Evolutionary conservation across 1,140 invertebrate species (phyloP).

Genomic region (Drosophila pruinosa): DNA sequence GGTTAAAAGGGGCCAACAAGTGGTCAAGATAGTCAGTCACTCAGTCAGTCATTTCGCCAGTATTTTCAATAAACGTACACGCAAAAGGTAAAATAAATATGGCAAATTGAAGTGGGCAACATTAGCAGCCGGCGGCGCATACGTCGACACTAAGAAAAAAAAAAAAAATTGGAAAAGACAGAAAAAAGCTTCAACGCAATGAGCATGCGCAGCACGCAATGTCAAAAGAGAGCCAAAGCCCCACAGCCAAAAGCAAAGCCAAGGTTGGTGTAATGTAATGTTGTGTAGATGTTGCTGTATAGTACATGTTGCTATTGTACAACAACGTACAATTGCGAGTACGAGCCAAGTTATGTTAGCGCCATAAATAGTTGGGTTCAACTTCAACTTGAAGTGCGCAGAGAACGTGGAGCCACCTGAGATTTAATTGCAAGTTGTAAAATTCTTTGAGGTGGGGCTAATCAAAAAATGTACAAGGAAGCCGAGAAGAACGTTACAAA

Average conservation of each 20-base stretch:
- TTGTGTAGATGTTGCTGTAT: constrained; percentile 23
- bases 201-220: constrained; percentile 53
- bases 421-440: constrained; percentile 50
- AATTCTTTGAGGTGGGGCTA: constrained; percentile 21
- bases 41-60: constrained; percentile 24
- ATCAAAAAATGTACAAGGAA: constrained; percentile 29
- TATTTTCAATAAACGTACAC: constrained; percentile 44
- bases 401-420: constrained; percentile 7
- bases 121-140: constrained; percentile 32
- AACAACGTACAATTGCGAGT: constrained; percentile 13
- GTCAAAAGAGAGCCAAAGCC: constrained; percentile 38
- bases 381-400: constrained; percentile 11
- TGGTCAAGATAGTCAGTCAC: constrained; percentile 8
- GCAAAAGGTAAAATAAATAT: constrained; percentile 53
- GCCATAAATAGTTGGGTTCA: constrained; percentile 44
- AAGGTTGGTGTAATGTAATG: constrained; percentile 36
- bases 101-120: constrained; percentile 51
- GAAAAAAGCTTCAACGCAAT: constrained; percentile 33
- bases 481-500: not conserved
- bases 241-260: constrained; percentile 43
- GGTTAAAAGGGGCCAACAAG: constrained; percentile 27
- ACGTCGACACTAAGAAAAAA: constrained; percentile 16
- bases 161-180: not conserved
- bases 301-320: constrained; percentile 1
- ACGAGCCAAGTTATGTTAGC: constrained; percentile 37